Base-by-base conservation (phyloP, 1,140 invertebrate species). In the Thrips palmi region DNA sequence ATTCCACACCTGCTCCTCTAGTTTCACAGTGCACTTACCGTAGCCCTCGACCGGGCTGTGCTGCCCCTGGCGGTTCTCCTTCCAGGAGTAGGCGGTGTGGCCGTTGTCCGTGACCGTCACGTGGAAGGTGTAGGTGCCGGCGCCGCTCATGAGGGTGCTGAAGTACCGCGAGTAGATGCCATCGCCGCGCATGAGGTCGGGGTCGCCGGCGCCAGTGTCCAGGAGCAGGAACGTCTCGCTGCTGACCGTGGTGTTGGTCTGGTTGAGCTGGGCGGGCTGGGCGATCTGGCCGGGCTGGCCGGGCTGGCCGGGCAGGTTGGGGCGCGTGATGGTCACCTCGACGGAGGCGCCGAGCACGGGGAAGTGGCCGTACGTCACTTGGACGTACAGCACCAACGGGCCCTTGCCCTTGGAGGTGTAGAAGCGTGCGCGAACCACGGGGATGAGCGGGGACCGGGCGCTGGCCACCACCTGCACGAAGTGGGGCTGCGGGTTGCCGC, bases 141-240 rank as follows among this genome's bases (percentile, higher is more conserved):
- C 45, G 18, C 55, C 54, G 24, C 55, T 53, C 35, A 55, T 49
- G 19, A 51, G 52, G n/a, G 63, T 52, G 17, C 62, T 67, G 43
- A 71, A 70, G 45, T 71, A 74, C 33, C 67, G 55, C 0, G 69
- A 67, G 49, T 76, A 77, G 11, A 76, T 57, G 11, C 74, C 73
- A 52, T 77, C 74, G 6, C 64, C 63, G 54, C 63, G 63, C 12
- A 63, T 67, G 8, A 74, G 58, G 53, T 77, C 74, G 2, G 71
- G 68, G 55, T 72, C 73, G 47, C 68, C 68, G 50, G 58, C 64
- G 14, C 71, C 71, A 40, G 64, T 65, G 52, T 74, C 71, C 21
- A 68, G 51, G 2, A 74, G 52, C 40, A 63, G 58, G 15, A 65
- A 56, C 19, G 51, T 57, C 15, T 59, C 54, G 17, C 53, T 54